phyloP scores from a whole-genome alignment of 2,888 invertebrate genomes.

The Oasisia sp. region DNA sequence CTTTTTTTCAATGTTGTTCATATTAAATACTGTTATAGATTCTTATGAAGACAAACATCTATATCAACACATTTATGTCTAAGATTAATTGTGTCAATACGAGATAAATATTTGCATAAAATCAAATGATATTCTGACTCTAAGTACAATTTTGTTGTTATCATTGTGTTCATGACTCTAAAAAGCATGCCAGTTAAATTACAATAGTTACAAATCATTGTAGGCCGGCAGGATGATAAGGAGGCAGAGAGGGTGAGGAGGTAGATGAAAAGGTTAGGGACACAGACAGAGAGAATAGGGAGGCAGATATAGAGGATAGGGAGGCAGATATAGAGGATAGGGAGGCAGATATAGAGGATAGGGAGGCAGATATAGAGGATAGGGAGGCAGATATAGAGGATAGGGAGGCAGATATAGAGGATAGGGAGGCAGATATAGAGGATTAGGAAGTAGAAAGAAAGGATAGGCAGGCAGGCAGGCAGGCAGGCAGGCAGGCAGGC shows the following conservation, averaged over 20 bases:
- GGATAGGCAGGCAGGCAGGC: not conserved
- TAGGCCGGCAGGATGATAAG: not conserved
- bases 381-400: too few relatives aligned
- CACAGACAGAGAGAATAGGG: not conserved
- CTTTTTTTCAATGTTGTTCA: not conserved
- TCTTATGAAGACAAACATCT: not conserved
- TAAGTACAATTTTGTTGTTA: not conserved
- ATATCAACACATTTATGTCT: not conserved
- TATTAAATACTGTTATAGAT: not conserved
- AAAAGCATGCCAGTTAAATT: not conserved
- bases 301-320: not conserved
- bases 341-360: not conserved
- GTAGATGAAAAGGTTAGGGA: not conserved
- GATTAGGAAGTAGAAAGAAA: not conserved
- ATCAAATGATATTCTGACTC: not conserved
- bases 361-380: too few relatives aligned
- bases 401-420: not conserved
- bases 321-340: not conserved
- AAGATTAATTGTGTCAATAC: not conserved
- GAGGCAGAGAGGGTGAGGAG: not conserved
- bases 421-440: not conserved
- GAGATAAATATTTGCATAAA: not conserved
- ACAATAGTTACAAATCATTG: not conserved
- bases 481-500: not conserved
- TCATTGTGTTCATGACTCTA: not conserved